Conservation (phyloP, 2,888 invertebrate genomes). For the Girardia tigrina region DNA sequence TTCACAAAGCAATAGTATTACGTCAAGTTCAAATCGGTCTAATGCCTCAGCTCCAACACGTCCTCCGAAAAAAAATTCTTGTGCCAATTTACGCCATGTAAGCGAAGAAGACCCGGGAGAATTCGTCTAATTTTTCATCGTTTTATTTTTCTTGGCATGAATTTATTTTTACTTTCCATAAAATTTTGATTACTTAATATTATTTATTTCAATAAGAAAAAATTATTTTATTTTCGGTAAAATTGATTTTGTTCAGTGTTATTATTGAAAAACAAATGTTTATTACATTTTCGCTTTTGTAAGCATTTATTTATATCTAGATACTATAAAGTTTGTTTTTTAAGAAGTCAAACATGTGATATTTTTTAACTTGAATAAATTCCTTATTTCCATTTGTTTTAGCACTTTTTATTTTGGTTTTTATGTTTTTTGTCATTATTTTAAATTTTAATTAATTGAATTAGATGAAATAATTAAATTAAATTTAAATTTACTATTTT, state of each 20-base stretch:
- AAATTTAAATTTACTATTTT: no score
- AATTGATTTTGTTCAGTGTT: background rate
- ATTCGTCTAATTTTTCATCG: background rate
- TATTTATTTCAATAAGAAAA: background rate
- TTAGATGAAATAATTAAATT: no score
- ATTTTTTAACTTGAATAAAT: background rate
- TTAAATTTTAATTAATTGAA: no score
- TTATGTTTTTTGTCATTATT: no score
- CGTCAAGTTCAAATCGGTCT: background rate
- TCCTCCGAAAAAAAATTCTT: background rate
- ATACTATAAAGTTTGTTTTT: conserved; percentile 1
- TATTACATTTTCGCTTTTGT: background rate
- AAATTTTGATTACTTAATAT: background rate
- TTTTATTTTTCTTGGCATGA: background rate
- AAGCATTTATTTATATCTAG: background rate
- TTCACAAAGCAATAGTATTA: conserved; percentile 1
- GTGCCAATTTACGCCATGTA: background rate
- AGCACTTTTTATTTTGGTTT: no score
- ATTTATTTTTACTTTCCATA: background rate
- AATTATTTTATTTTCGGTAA: background rate
- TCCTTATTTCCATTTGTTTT: background rate
- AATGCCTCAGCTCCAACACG: background rate
- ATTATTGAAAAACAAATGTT: background rate
- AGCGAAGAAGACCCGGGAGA: conserved; percentile 5
- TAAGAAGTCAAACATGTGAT: background rate